Evolutionary conservation across 2,888 invertebrate genomes (phyloP).

Genomic region (Troides aeacus): DNA sequence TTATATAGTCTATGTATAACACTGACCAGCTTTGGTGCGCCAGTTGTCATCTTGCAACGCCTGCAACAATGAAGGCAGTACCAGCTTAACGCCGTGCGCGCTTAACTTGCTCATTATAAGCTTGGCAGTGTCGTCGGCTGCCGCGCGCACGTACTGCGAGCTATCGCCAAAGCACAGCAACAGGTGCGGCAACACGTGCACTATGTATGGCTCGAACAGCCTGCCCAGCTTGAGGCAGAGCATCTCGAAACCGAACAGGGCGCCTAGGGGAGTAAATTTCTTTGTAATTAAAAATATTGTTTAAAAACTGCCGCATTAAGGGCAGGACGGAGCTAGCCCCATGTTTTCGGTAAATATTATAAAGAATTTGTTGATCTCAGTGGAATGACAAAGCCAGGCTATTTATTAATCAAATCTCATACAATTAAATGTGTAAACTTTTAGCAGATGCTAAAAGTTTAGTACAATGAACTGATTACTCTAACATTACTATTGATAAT

Average conservation of each 20-base stretch:
- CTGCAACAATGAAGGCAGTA: conserved; percentile 94
- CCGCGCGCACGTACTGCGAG: conserved; percentile 96
- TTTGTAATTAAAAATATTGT: neutral
- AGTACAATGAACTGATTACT: too few relatives aligned
- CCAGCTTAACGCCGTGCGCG: conserved; percentile 98
- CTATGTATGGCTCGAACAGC: conserved; percentile 98
- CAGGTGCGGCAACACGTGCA: conserved; percentile 96
- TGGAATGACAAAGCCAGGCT: too few relatives aligned
- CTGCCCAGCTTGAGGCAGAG: conserved; percentile 96
- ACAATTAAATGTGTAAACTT: too few relatives aligned
- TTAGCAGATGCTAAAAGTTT: too few relatives aligned
- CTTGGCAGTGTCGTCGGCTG: conserved; percentile 97
- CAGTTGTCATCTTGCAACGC: conserved; percentile 99
- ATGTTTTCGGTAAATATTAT: too few relatives aligned
- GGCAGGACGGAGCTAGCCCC: too few relatives aligned
- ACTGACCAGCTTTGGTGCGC: conserved; percentile 95
- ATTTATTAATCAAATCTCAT: too few relatives aligned
- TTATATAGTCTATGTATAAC: neutral
- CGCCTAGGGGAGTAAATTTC: conserved; percentile 76
- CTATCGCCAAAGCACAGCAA: conserved; percentile 97
- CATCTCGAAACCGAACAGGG: conserved; percentile 98
- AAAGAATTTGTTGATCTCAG: too few relatives aligned
- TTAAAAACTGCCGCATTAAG: neutral
- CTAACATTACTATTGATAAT: too few relatives aligned
- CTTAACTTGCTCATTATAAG: conserved; percentile 97